Evolutionary conservation across 2,797 vertebrate genomes (phyloP), one percentile per base, ranked within the genome.

Genomic region (Cryptoblepharus egeriae): DNA sequence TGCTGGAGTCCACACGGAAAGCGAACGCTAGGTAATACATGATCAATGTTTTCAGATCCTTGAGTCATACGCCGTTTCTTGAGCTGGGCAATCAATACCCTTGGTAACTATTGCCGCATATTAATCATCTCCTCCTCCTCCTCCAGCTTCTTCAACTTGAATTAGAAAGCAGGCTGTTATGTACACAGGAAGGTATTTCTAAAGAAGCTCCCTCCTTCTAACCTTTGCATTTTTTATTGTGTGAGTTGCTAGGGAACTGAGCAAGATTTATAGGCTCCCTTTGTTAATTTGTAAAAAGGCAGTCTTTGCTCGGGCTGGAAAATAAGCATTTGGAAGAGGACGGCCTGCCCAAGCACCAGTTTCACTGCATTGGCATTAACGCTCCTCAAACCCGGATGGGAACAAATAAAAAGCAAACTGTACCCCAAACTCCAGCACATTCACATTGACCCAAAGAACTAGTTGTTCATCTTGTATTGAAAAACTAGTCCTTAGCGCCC

Each of bases 171-270:
- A 85, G 42, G 86, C 80, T 87, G 86, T 83, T 88, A 88, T 83
- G 85, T 91, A 70, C 73, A 86, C 89, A 85, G 88, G 28, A 84
- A 89, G 92, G 91, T 93, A 93, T 90, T 92, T 87, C 90, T 90
- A 93, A 93, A 91, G 82, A 92, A 89, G 77, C 89, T 90, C 92
- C 92, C 91, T 84, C 91, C 88, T 86, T 88, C 89, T 92, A 95
- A 92, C 91, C 93, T 94, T 91, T 89, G 85, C 35, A 24, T 13
- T 84, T 91, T 92, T 92, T 93, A 94, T 94, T 94, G 84, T 88
- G 88, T 91, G 93, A 92, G 95, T 96, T 96, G 95, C 95, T 96
- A 96, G 93, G 95, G 90, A 94, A 96, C 96, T 67, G 89, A 91
- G 32, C 90, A 91, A 95, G 94, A 95, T 95, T 95, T 95, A 95